Evolutionary conservation across 1,140 invertebrate genomes (phyloP).

Genomic region (Phymastichus coffea): DNA sequence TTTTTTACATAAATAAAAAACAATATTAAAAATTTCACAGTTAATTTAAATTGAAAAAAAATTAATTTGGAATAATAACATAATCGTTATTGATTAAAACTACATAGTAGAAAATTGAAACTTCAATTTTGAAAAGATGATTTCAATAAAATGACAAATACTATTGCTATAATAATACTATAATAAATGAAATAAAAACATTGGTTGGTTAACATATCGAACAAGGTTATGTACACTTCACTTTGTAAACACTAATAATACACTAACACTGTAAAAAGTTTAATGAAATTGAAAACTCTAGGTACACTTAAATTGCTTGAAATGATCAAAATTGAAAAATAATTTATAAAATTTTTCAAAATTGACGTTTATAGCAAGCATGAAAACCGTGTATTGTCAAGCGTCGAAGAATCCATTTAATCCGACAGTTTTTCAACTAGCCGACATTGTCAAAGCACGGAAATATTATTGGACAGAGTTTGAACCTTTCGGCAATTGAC

Average conservation of each 20-base stretch:
- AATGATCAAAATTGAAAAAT: no score
- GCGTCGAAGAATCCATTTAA: constrained; percentile 36
- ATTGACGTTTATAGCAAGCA: neutral
- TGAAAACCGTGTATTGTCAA: constrained; percentile 19
- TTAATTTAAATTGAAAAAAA: neutral
- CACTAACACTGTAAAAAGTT: neutral
- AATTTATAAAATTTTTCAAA: no score
- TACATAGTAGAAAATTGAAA: no score
- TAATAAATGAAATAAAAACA: neutral
- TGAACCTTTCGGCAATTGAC: neutral
- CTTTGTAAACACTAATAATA: constrained; percentile 7
- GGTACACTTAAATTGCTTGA: no score
- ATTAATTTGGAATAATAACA: constrained; percentile 5
- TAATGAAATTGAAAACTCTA: neutral
- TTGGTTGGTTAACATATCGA: neutral
- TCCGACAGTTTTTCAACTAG: constrained; percentile 25
- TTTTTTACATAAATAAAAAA: no score
- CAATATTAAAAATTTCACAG: no score
- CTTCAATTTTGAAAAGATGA: no score
- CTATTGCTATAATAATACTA: no score
- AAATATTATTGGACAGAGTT: constrained; percentile 32
- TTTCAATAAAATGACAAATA: no score
- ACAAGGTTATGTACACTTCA: constrained; percentile 7
- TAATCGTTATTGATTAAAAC: no score
- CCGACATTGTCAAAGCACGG: constrained; percentile 1